A percentile compares a stretch with the other conserved stretches of the same genome.
phyloP scores from a whole-genome alignment of 1,140 invertebrate genomes.

The Whitmania pigra region DNA sequence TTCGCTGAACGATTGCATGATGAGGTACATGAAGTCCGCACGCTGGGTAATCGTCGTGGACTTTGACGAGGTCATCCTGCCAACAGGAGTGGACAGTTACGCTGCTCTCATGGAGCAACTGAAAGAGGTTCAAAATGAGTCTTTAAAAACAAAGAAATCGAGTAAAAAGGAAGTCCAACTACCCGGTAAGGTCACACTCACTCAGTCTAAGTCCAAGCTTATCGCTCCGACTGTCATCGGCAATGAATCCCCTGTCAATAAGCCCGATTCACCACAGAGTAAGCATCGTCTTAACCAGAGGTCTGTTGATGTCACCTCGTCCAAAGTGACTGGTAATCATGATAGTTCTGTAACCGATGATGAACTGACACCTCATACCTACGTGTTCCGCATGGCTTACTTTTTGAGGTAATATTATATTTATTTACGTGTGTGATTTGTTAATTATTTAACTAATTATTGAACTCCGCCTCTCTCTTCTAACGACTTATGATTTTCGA shows the following conservation, averaged over 20 bases:
- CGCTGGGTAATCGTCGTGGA: conserved; percentile 71
- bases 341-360: too few relatives aligned
- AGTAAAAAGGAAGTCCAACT: not conserved
- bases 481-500: too few relatives aligned
- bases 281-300: too few relatives aligned
- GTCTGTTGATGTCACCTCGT: too few relatives aligned
- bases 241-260: too few relatives aligned
- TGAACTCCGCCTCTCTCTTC: too few relatives aligned
- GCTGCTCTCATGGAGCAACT: not conserved
- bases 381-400: conserved; percentile 74
- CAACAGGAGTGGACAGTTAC: conserved; percentile 37
- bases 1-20: conserved; percentile 72
- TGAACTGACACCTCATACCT: conserved; percentile 38
- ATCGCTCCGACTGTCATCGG: not conserved
- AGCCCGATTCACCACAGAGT: too few relatives aligned
- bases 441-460: not conserved
- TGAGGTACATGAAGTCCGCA: conserved; percentile 69
- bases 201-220: not conserved
- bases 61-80: conserved; percentile 77
- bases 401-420: conserved; percentile 51
- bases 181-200: not conserved
- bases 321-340: too few relatives aligned
- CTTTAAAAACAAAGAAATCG: not conserved
- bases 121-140: not conserved
- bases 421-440: not conserved